Base-by-base conservation (phyloP, 2,797 vertebrate species). In the Chelon labrosus region DNA sequence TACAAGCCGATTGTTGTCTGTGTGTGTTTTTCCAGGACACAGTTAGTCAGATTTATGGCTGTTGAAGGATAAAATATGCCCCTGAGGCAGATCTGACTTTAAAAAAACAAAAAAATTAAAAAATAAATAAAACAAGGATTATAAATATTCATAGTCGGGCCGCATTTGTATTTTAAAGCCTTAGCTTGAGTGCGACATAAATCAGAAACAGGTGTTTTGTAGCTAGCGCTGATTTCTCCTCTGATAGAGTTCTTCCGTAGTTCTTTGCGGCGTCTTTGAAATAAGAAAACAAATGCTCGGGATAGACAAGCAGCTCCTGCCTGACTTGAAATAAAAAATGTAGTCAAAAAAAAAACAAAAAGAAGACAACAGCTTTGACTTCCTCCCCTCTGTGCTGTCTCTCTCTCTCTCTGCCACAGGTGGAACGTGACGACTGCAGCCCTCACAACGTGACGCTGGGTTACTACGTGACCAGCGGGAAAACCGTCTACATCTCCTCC, bases 391-490 rank as follows among this genome's bases (percentile, higher is more conserved):
- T 22, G 22, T 22, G 22, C 22, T 22, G 22, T 53, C 16, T 55
- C 4, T 53, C 3, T 54, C 3, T 55, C 9, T 75, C 37, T 39
- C 25, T 37, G 3, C 65, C 38, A 2, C 85, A 96, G 95, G 87
- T 96, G 80, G 94, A 95, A 59, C 92, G 59, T 14, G 93, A 94
- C 1, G 82, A 94, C 57, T 92, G 90, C 71, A 83, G 95, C 46
- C 94, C 96, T 2, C 93, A 93, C 58, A 98, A 99, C 0, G 72
- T 98, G 69, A 98, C 97, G 0, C 80, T 99, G 37, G 97, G 95
- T 25, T 99, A 98, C 93, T 98, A 97, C 0, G 96, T 96, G 52
- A 92, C 93, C 0, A 91, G 91, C 50, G 95, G 95, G 13, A 95
- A 95, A 47, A 88, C 92, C 1, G 95, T 98, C 42, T 97, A 95